Evolutionary conservation across 2,113 vertebrate species (phyloP), one percentile per base, ranked within the genome.

Genomic region (Trematomus loennbergii): DNA sequence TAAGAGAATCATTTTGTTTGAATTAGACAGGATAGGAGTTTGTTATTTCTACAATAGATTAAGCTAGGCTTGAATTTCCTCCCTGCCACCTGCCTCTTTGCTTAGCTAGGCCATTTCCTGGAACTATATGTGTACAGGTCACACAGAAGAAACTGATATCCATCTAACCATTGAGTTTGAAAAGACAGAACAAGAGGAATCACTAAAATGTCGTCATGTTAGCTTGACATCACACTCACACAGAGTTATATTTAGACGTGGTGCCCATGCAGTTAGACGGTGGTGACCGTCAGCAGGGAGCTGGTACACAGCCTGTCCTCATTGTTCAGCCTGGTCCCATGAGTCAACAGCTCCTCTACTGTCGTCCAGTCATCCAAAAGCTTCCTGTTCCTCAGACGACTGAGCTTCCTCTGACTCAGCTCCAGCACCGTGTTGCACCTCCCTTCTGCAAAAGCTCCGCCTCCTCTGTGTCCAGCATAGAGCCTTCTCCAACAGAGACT

Each of bases 301-400:
- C 94, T 92, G 52, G 93, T 86, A 74, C 93, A 89, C 45, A 90
- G 57, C 54, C 88, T 72, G 54, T 88, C 63, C 9, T 92, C 93
- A 5, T 85, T 87, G 48, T 89, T 79, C 3, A 92, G 77, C 66
- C 92, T 86, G 36, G 84, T 95, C 20, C 95, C 85, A 1, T 95
- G 94, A 75, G 92, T 91, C 79, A 95, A 92, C 69, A 96, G 94
- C 87, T 96, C 95, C 89, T 96, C 92, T 50, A 96, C 95, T 2
- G 95, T 96, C 5, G 94, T 95, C 95, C 95, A 96, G 86, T 95
- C 95, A 62, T 96, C 95, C 76, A 96, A 80, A 84, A 94, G 69
- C 92, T 96, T 96, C 83, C 93, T 92, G 89, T 95, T 94, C 76
- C 93, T 91, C 79, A 95, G 75, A 0, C 94, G 94, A 76, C 93